phyloP scores from a whole-genome alignment of 2,113 vertebrate species.

The Uria aalge region DNA sequence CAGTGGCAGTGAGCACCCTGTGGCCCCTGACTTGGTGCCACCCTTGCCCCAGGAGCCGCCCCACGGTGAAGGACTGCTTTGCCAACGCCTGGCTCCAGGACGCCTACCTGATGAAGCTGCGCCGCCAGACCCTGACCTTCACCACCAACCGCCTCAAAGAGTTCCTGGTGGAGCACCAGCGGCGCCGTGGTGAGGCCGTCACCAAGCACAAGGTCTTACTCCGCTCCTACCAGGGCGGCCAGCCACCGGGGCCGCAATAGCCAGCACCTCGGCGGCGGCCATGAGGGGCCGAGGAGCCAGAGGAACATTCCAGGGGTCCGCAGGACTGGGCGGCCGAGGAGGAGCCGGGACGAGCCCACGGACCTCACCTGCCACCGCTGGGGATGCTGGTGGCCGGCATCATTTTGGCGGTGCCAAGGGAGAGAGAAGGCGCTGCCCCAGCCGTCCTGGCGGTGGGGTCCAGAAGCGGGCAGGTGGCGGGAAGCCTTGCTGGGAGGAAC shows the following conservation, averaged over 20 bases:
- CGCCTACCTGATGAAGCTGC: constrained; percentile 94
- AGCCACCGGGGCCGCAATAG: constrained; percentile 77
- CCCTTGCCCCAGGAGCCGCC: constrained; percentile 84
- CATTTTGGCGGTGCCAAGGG: not conserved
- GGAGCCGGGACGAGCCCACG: not conserved
- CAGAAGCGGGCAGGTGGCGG: accelerated
- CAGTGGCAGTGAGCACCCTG: not conserved
- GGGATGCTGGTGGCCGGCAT: not conserved
- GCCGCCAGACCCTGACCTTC: constrained; percentile 95
- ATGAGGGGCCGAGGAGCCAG: constrained; percentile 28
- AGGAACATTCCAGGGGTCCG: constrained; percentile 75
- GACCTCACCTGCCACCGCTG: not conserved
- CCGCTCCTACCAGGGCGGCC: constrained; percentile 85
- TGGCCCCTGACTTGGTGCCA: not conserved
- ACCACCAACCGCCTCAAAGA: constrained; percentile 95
- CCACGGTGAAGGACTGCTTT: constrained; percentile 92
- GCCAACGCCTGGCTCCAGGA: constrained; percentile 96
- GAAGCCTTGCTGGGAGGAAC: not conserved
- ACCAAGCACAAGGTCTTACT: constrained; percentile 98
- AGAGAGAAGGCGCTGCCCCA: not conserved
- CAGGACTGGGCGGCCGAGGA: not conserved
- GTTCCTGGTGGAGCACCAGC: constrained; percentile 91
- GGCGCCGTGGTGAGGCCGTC: constrained; percentile 75
- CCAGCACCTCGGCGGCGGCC: not conserved
- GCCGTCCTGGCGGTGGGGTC: not conserved